Base-by-base conservation (phyloP, 2,113 vertebrate genomes). In the Micronycteris hirsuta region DNA sequence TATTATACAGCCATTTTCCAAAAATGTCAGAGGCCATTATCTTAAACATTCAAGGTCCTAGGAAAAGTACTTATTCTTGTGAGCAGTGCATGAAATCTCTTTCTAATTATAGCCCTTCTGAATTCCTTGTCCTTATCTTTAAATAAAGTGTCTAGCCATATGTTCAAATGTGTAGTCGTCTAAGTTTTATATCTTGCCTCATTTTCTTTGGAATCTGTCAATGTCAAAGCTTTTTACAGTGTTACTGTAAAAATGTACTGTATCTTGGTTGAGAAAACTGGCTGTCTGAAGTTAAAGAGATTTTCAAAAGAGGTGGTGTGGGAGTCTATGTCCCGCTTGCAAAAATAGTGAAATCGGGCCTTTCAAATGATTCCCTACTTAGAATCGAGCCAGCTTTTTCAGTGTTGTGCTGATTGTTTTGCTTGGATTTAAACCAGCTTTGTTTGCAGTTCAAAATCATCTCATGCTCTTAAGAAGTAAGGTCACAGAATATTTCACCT, bases 101-200 rank as follows among this genome's bases (percentile, higher is more conserved):
- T 93, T 95, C 91, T 94, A 96, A 97, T 96, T 89, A 86, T 68
- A 97, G 68, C 7, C 17, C 45, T 91, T 94, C 78, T 89, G 95
- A 94, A 95, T 94, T 96, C 49, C 85, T 93, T 87, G 89, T 92
- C 78, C 49, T 96, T 95, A 71, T 63, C 95, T 93, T 97, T 96
- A 97, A 97, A 95, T 97, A 95, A 97, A 97, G 80, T 15, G 70
- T 92, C 78, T 93, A 70, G 83, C 97, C 91, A 95, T 96, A 94
- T 97, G 91, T 86, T 95, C 93, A 65, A 65, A 83, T 76, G 93
- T 92, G 86, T 93, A 96, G 93, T 97, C 95, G 56, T 96, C 93
- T 93, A 81, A 93, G 43, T 93, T 96, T 96, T 86, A 74, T 91
- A 93, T 95, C 89, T 76, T 93, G 78, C 54, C 78, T 97, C 80